These are phyloP conservation scores for Oncopodura yosiiana DNA, from an alignment of 1,140 invertebrate species.

Conservation along the genomic window DNA sequence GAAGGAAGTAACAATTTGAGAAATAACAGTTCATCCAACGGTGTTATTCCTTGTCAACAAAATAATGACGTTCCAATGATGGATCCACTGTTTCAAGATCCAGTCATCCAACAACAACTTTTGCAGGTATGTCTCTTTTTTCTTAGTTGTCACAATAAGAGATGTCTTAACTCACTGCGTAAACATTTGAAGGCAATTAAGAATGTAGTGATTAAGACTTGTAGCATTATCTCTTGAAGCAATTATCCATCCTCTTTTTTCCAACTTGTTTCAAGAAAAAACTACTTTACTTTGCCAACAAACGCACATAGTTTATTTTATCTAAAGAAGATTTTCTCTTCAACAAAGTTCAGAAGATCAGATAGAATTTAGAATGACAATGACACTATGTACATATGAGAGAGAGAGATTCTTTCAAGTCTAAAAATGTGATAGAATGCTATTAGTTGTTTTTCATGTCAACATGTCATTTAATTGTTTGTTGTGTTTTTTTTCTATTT, in stretches of 20 bases:
- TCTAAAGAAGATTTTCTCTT: neutral
- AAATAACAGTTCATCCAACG: slow-evolving; percentile 25
- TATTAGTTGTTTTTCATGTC: neutral
- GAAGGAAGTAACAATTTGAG: too few relatives aligned
- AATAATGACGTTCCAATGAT: slow-evolving; percentile 31
- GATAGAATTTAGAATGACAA: neutral
- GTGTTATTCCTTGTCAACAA: slow-evolving; percentile 19
- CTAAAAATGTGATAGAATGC: neutral
- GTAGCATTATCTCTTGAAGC: neutral
- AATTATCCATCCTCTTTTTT: neutral
- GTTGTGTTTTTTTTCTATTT: slow-evolving; percentile 40
- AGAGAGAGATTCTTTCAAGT: neutral
- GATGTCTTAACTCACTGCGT: neutral
- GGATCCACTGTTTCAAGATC: slow-evolving; percentile 34
- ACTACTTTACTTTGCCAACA: neutral
- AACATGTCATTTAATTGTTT: neutral
- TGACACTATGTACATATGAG: neutral
- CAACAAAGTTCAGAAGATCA: neutral
- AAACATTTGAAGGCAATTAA: neutral
- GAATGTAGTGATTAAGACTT: neutral
- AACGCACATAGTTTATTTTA: neutral
- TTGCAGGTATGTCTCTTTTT: slow-evolving; percentile 27
- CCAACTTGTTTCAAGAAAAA: neutral
- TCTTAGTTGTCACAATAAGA: neutral
- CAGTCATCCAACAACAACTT: slow-evolving; percentile 34